Percentiles rank a stretch among this genome's conserved stretches.
These are phyloP conservation scores for Scartelaos histophorus DNA, from an alignment of 2,113 vertebrate genomes.

Conservation along the genomic window DNA sequence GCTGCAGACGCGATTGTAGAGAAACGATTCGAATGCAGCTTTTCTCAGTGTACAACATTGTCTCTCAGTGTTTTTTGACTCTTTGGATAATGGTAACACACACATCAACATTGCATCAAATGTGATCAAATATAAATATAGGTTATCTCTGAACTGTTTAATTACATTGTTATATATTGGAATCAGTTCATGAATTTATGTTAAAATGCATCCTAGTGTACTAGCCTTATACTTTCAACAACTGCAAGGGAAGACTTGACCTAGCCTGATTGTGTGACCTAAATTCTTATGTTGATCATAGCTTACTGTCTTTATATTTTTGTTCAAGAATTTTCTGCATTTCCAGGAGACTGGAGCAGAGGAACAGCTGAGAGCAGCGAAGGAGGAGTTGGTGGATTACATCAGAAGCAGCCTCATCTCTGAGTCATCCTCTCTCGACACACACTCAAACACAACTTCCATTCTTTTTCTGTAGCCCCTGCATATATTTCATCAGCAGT, in stretches of 20 bases:
- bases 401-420: conserved; percentile 59
- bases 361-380: conserved; percentile 9
- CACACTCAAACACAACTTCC: conserved; percentile 11
- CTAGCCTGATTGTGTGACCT: background rate
- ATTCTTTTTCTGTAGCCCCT: conserved; percentile 1
- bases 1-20: background rate
- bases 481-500: background rate
- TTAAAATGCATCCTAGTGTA: too few relatives aligned
- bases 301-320: background rate
- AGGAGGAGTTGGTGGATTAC: conserved; percentile 52
- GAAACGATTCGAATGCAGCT: background rate
- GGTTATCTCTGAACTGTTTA: background rate
- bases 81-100: background rate
- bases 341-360: conserved; percentile 4
- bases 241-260: background rate
- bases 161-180: too few relatives aligned
- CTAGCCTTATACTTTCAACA: background rate
- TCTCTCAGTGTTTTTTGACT: background rate
- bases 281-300: background rate
- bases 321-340: conserved; percentile 10
- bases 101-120: background rate
- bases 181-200: too few relatives aligned
- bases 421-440: conserved; percentile 51
- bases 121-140: background rate
- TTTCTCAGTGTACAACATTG: background rate